Evolutionary conservation across 2,113 vertebrate species (phyloP), one percentile per base, ranked within the genome.

Genomic region (Aptenodytes patagonicus): DNA sequence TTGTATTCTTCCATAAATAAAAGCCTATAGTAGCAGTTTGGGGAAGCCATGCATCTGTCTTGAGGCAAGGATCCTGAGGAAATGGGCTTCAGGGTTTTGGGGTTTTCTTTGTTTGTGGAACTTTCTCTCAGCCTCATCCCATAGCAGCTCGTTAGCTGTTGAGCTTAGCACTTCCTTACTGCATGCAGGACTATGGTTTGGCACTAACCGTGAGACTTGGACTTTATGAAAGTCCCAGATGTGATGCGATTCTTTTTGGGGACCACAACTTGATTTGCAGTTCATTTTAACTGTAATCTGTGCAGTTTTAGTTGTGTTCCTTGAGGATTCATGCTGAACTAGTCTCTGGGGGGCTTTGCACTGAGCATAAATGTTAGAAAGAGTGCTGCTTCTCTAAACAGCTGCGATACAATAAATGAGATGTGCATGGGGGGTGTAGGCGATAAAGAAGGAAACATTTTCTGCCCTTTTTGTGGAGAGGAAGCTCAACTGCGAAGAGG

Each of bases 401-500:
- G 65, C 65, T 84, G 78, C 0, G 1, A 31, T 82, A 25, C 69
- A 82, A 40, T 64, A 90, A 89, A 81, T 40, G 65, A 75, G 60
- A 75, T 72, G 77, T 55, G 40, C 49, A 13, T 20, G 25, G 78
- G 26, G 58, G n/a, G 42, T 86, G 62, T 57, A 58, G 49, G 31
- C 0, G 0, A 91, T 65, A 62, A 80, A 92, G 38, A 52, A 90
- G 69, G 83, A 61, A 88, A 12, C 8, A 5, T 89, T 72, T 91
- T 97, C 58, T 83, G 34, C 38, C 34, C 26, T 72, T 95, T 89
- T 79, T 93, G 57, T 89, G 58, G 66, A 58, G 82, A 80, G 91
- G 94, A 97, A 89, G 75, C 89, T 95, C 73, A 87, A 77, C 78
- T 93, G 82, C 77, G 95, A 93, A 93, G 84, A 90, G 54, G 55